A percentile compares a stretch with the other conserved stretches of the same genome.
These are phyloP conservation scores for Cyphomyrmex costatus DNA, from an alignment of 1,140 invertebrate genomes.

Conservation along the genomic window DNA sequence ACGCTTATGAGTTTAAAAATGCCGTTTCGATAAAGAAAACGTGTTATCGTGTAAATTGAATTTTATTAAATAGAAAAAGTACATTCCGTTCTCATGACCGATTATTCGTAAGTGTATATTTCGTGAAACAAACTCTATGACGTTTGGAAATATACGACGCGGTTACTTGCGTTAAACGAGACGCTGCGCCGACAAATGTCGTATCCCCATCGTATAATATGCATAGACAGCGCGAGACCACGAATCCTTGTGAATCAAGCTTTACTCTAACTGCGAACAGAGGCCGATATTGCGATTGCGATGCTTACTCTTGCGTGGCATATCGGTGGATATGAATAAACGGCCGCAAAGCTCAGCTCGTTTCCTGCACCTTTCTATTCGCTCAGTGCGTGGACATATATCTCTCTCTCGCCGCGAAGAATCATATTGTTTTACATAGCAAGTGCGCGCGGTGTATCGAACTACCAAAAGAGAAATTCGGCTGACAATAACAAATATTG, in stretches of 20 bases:
- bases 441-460: conserved; percentile 46
- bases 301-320: conserved; percentile 76
- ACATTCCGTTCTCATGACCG: background rate
- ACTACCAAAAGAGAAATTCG: conserved; percentile 48
- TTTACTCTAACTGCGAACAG: conserved; percentile 49
- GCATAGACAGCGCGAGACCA: background rate
- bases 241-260: conserved; percentile 56
- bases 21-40: background rate
- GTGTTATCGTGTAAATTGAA: background rate
- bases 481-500: background rate
- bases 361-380: conserved; percentile 74
- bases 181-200: background rate
- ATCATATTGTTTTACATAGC: conserved; percentile 35
- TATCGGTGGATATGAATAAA: conserved; percentile 76
- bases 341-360: conserved; percentile 64
- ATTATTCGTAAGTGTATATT: background rate
- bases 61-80: background rate
- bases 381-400: conserved; percentile 39
- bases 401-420: too few relatives aligned
- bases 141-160: background rate
- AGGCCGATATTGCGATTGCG: conserved; percentile 76
- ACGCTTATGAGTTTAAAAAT: background rate
- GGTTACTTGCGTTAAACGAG: conserved; percentile 16
- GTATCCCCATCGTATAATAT: background rate
- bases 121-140: conserved; percentile 34